Evolutionary conservation across 2,113 vertebrate genomes (phyloP).

Genomic region (Trachemys scripta): DNA sequence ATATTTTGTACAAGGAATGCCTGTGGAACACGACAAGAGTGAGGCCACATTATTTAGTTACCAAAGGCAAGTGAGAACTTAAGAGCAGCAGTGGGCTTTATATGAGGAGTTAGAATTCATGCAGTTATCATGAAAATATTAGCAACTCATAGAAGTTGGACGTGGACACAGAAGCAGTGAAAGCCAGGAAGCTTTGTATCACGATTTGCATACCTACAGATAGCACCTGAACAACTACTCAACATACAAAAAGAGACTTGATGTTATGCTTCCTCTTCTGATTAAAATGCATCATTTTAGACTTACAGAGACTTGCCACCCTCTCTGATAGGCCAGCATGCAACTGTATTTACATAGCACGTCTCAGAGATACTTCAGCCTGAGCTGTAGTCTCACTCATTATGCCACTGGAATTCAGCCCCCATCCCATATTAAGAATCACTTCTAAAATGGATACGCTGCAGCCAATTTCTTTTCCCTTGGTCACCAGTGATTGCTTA

Average conservation of each 20-base stretch:
- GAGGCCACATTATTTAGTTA: rapidly evolving
- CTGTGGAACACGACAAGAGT: background rate
- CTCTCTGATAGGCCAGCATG: rapidly evolving
- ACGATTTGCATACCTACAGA: rapidly evolving
- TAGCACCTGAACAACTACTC: background rate
- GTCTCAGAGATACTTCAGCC: rapidly evolving
- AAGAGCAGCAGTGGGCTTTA: background rate
- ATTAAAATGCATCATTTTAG: background rate
- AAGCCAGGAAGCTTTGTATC: background rate
- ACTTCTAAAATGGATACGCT: rapidly evolving
- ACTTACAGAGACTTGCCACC: rapidly evolving
- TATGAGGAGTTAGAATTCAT: background rate
- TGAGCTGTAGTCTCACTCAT: rapidly evolving
- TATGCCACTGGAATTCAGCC: rapidly evolving
- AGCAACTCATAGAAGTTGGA: rapidly evolving
- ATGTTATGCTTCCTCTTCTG: background rate
- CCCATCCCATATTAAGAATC: background rate
- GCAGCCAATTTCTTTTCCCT: background rate
- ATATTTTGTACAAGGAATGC: rapidly evolving
- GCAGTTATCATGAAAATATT: rapidly evolving
- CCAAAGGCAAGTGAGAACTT: background rate
- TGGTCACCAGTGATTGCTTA: rapidly evolving
- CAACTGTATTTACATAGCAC: rapidly evolving
- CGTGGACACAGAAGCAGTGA: background rate
- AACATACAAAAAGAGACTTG: background rate